Evolutionary conservation across 2,113 vertebrate genomes (phyloP).

Genomic region (Clinocottus analis): DNA sequence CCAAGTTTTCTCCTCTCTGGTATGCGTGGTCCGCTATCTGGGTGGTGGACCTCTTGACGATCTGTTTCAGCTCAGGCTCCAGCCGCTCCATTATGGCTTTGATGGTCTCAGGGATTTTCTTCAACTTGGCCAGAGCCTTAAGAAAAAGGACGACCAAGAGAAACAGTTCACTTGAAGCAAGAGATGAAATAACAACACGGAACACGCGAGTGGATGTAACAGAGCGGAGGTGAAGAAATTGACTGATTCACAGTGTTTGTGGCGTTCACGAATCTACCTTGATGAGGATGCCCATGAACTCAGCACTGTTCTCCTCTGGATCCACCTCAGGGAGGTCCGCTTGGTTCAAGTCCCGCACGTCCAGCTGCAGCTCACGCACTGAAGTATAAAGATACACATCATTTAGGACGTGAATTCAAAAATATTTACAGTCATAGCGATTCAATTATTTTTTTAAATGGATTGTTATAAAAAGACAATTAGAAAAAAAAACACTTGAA

Average conservation of each 20-base stretch:
- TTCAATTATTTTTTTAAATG: neutral
- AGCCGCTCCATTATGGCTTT: constrained; percentile 96
- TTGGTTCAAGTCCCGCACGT: constrained; percentile 87
- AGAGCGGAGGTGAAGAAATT: neutral
- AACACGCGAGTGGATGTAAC: neutral
- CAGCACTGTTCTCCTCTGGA: constrained; percentile 94
- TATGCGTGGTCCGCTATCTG: constrained; percentile 95
- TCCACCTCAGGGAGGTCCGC: constrained; percentile 85
- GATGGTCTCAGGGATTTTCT: constrained; percentile 94
- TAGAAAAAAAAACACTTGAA: neutral
- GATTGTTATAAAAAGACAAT: too few relatives aligned
- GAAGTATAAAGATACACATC: neutral
- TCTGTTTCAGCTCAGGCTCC: constrained; percentile 96
- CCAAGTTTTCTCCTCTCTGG: constrained; percentile 91
- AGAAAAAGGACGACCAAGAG: neutral
- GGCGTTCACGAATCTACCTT: constrained; percentile 70
- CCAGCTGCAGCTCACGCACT: constrained; percentile 89
- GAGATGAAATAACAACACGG: neutral
- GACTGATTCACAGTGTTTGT: neutral
- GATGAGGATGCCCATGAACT: constrained; percentile 98
- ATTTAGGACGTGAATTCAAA: constrained; percentile 2
- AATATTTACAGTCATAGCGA: neutral
- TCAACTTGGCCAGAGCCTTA: constrained; percentile 93
- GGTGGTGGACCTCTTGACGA: constrained; percentile 95
- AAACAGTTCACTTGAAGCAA: neutral